Percentiles rank a stretch among this genome's conserved stretches.
phyloP scores from a whole-genome alignment of 1,140 invertebrate species.

The Batillaria attramentaria region DNA sequence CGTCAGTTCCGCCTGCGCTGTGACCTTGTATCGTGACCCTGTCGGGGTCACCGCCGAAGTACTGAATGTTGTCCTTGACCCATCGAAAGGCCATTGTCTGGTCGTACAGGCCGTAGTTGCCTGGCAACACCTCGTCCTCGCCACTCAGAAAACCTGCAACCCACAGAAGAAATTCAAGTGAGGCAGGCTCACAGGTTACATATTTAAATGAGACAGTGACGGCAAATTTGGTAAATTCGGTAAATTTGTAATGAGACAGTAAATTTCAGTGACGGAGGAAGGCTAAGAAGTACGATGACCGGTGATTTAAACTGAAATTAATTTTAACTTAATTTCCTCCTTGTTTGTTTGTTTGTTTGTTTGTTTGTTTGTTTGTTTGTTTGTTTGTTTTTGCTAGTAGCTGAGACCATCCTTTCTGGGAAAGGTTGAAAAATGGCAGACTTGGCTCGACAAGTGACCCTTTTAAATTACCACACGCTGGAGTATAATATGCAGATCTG shows the following conservation, averaged over 20 bases:
- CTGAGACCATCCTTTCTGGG: background rate
- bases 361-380: slow-evolving; percentile 11
- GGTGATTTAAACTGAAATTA: background rate
- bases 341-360: background rate
- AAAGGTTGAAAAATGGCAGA: no score
- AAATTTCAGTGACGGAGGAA: background rate
- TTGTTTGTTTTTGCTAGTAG: background rate
- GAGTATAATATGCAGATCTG: background rate
- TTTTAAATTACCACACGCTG: no score
- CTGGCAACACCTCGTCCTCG: slow-evolving; percentile 32
- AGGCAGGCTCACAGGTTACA: no score
- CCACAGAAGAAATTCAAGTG: no score
- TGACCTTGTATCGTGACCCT: slow-evolving; percentile 54
- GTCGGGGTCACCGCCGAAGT: slow-evolving; percentile 56
- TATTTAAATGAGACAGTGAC: background rate
- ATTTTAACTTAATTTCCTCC: background rate
- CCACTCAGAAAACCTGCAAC: slow-evolving; percentile 34
- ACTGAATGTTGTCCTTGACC: slow-evolving; percentile 61
- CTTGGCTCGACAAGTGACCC: no score
- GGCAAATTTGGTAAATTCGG: background rate
- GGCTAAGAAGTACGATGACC: background rate
- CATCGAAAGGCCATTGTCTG: slow-evolving; percentile 56
- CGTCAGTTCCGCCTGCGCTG: slow-evolving; percentile 52
- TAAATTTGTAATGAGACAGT: background rate
- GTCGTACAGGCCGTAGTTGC: slow-evolving; percentile 62